Base-by-base conservation (phyloP, 2,797 vertebrate genomes). In the Girardinus metallicus region DNA sequence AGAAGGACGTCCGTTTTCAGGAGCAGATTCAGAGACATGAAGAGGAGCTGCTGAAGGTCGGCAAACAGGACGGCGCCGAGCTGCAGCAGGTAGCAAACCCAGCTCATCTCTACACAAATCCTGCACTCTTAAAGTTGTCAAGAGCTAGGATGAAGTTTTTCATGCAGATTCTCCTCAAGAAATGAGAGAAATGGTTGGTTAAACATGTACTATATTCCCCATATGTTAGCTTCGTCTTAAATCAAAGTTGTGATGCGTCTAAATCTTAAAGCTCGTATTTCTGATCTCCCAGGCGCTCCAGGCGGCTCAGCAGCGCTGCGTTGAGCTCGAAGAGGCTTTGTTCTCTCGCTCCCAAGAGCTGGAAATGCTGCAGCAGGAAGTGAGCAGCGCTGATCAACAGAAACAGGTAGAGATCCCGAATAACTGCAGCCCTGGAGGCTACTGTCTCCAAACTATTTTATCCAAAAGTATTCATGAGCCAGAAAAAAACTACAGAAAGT, bases 321-420 rank as follows among this genome's bases (percentile, higher is more conserved):
- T 97, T 87, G 98, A 99, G 84, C 95, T 97, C 0, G 96, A 97
- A 70, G 97, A 95, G 76, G 93, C 96, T 21, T 88, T 99, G 23
- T 84, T 89, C 39, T 97, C 97, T 76, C 96, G 94, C 1, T 91
- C 96, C 44, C 96, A 97, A 75, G 96, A 97, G 49, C 88, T 99
- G 47, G 97, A 98, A 66, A 91, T 99, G 95, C 93, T 99, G 74
- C 97, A 99, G 86, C 95, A 96, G 87, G 97, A 99, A 86, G 87
- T 99, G 51, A 93, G 77, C 83, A 85, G 91, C 18, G 96, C 96
- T 0, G 97, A 99, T 80, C 95, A 97, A 77, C 96, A 97, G 80
- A 99, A 98, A 83, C 96, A 97, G 97, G 98, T 99, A 90, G 34
- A n/a, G 36, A 64, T 75, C 73, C 80, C 70, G 82, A 80, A 75